These are phyloP conservation scores for Rhinogobio ventralis DNA, from an alignment of 2,797 vertebrate genomes.

Conservation along the genomic window DNA sequence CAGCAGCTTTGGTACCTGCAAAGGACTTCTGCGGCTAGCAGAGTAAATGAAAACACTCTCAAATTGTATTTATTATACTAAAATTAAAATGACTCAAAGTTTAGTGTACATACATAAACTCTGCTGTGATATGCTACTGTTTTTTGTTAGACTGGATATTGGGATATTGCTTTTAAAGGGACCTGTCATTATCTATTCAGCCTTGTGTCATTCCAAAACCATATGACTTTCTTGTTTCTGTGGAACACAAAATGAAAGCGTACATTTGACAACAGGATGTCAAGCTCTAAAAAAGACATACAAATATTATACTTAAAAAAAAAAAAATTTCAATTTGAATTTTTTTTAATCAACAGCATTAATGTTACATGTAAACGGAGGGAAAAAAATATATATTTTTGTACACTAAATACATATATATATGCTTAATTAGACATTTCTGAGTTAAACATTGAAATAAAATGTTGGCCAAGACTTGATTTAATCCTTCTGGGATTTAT, in stretches of 20 bases:
- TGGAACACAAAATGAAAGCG: neutral
- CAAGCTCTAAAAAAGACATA: neutral
- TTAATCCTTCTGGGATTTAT: neutral
- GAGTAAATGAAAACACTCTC: constrained; percentile 65
- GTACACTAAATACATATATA: neutral
- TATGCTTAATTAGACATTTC: neutral
- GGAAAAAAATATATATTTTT: neutral
- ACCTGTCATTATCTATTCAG: neutral
- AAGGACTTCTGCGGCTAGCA: constrained; percentile 68
- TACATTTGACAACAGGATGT: neutral
- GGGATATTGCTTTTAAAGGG: neutral
- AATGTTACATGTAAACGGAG: neutral
- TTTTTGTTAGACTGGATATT: neutral
- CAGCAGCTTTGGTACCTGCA: constrained; percentile 60
- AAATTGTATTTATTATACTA: constrained; percentile 31
- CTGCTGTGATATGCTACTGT: neutral
- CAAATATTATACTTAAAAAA: too few relatives aligned
- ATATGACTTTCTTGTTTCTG: neutral
- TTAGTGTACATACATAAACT: constrained; percentile 7
- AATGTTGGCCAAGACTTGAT: neutral
- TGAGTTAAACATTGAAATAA: neutral
- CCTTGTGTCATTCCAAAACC: neutral
- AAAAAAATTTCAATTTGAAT: too few relatives aligned
- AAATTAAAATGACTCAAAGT: neutral
- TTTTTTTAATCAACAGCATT: neutral